Base-by-base conservation (phyloP, 2,888 invertebrate species). In the Cataglyphis livida region DNA sequence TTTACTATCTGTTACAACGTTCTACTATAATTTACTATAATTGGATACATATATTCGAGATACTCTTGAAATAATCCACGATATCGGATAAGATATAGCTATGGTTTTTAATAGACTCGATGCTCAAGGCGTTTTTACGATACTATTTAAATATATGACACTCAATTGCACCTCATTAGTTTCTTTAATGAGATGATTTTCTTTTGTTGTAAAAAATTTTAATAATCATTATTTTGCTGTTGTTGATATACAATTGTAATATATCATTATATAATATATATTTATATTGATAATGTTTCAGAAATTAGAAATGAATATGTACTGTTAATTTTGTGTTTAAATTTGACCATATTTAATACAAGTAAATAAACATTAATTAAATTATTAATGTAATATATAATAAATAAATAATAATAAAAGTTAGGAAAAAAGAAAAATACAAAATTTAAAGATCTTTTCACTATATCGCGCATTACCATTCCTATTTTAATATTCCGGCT, bases 401-500 rank as follows among this genome's bases (percentile, higher is more conserved):
- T 28, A 41, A 25, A 38, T 35, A 3, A 59, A 41, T 15, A 15
- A 25, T 62, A 51, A 21, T 48, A 21, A 10, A 18, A 74, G 59
- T 70, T 12, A 44, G 7, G 32, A 21, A 70, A 9, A 15, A 15
- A 15, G 4, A 68, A 76, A 66, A 25, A 66, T 54, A 32, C 15
- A 25, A 18, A 54, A 48, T 48, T 71, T 81, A 25, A 38, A 73
- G 9, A 74, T 35, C 5, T 9, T 4, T 81, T 74, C 51, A 32
- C 4, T 62, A 21, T n/a, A 18, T 61, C 28, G 25, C 5, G 18
- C 59, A 74, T 74, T 21, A 54, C 1, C 9, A 38, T 68, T 76
- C 54, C 28, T 82, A 78, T 78, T 81, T 89, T 87, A 85, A 89
- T 87, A 54, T 51, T 35, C 44, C 25, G 61, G n/a, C 84, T 85